Percentiles rank a stretch among this genome's conserved stretches.
These are phyloP conservation scores for Lichenostomus cassidix DNA, from an alignment of 2,113 vertebrate species.

Conservation along the genomic window DNA sequence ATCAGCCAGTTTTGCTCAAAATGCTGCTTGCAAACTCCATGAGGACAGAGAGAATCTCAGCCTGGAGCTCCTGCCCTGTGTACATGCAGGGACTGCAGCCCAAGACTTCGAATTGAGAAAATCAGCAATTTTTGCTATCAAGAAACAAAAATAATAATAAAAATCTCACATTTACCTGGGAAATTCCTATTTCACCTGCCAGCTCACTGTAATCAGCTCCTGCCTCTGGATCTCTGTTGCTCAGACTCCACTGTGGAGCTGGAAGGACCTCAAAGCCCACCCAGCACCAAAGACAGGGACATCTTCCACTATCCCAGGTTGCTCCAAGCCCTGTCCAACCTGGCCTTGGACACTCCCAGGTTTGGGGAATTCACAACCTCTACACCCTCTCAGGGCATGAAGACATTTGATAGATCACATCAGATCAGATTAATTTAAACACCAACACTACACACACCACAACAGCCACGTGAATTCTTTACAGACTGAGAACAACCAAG, in stretches of 20 bases:
- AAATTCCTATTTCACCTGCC: background rate
- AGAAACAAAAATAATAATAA: background rate
- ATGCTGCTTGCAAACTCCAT: background rate
- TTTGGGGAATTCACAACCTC: background rate
- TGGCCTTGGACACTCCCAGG: background rate
- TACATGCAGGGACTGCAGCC: background rate
- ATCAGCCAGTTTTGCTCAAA: background rate
- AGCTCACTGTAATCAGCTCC: background rate
- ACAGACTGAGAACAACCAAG: background rate
- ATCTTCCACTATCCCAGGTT: accelerated
- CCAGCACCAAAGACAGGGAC: background rate
- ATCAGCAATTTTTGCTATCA: background rate
- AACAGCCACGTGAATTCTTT: background rate
- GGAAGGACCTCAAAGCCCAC: background rate
- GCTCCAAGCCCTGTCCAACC: background rate
- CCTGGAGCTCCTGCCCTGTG: background rate
- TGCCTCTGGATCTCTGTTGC: background rate
- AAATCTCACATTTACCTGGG: too few relatives aligned
- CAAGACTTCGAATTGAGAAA: background rate
- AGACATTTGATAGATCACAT: background rate
- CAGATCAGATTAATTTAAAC: background rate
- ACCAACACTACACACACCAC: background rate
- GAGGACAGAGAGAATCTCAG: background rate
- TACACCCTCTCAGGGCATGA: background rate
- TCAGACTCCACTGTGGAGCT: background rate